Evolutionary conservation across 2,113 vertebrate genomes (phyloP).

Genomic region (Ochotona curzoniae): DNA sequence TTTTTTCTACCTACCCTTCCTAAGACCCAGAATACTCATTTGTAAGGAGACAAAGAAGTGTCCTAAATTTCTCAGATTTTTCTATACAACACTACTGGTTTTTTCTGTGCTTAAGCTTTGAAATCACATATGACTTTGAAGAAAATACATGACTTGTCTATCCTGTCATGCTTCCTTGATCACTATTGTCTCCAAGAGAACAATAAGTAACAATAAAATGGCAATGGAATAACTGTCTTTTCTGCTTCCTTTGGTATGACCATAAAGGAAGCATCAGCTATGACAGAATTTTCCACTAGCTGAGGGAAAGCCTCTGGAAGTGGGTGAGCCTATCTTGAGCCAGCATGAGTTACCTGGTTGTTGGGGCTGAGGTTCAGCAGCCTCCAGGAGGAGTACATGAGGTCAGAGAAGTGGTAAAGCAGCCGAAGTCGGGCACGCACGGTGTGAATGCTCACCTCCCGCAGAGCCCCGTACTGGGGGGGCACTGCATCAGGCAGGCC

Average conservation of each 20-base stretch:
- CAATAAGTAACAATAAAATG: not conserved
- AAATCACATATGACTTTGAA: not conserved
- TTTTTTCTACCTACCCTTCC: not conserved
- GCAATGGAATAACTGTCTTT: not conserved
- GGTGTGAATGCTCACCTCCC: slow-evolving; percentile 89
- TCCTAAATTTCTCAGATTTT: not conserved
- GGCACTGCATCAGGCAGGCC: slow-evolving; percentile 89
- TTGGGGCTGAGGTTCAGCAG: slow-evolving; percentile 92
- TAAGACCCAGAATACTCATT: not conserved
- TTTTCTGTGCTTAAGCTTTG: not conserved
- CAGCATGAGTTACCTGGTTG: slow-evolving; percentile 88
- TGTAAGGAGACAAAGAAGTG: not conserved
- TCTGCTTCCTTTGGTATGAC: not conserved
- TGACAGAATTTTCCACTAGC: not conserved
- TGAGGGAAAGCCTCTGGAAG: not conserved
- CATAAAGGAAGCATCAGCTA: not conserved
- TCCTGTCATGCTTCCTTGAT: not conserved
- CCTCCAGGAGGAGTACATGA: slow-evolving; percentile 93
- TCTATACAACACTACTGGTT: not conserved
- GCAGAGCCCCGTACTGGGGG: slow-evolving; percentile 89
- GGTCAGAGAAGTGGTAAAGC: slow-evolving; percentile 92
- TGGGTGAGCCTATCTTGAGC: not conserved
- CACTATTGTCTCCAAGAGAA: not conserved
- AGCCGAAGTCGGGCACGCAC: slow-evolving; percentile 89
- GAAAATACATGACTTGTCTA: not conserved